Base-by-base conservation (phyloP, 2,888 invertebrate genomes). In the Proisotoma minuta region DNA sequence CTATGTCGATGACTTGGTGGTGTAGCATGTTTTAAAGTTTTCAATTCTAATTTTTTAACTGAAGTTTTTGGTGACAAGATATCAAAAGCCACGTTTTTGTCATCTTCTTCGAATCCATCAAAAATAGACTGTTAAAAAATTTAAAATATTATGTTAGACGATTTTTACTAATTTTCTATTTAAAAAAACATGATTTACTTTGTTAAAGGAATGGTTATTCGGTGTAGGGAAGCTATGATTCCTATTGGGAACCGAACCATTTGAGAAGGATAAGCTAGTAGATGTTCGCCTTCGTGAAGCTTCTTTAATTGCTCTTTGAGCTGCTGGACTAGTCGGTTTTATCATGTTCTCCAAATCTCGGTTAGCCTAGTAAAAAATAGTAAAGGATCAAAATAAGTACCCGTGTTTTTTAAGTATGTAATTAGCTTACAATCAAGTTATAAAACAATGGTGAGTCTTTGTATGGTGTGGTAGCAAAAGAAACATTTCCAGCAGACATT, bases 361-460 rank as follows among this genome's bases (percentile, higher is more conserved):
- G 48, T 81, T 80, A 61, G 81, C 81, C 81, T 82, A 71, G 50
- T 75, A 75, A 65, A 28, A 15, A 39, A 59, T 26, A 51, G 23
- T 34, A 34, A 22, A 15, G 20, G n/a, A 40, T 52, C 65, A 63
- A 52, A 56, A 54, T 48, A 48, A 57, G 51, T 43, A 18, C 8
- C 5, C 24, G 8, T 27, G n/a, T 23, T 22, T 22, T 51, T 15
- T 27, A 58, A 20, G 4, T 39, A 47, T 49, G 10, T 15, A 20
- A 15, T 57, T 23, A 3, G 61, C 71, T 62, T 68, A 73, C 73
- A 51, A 73, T 70, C 34, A 91, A 77, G 75, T 89, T 89, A 74
- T 88, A 88, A 77, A 91, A 87, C 1, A 95, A 83, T 0, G 91
- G 88, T 34, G 88, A 88, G 76, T 93, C 91, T 0, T 94, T 93